These are phyloP conservation scores for Unio pictorum DNA, from an alignment of 2,888 invertebrate genomes.

Conservation along the genomic window DNA sequence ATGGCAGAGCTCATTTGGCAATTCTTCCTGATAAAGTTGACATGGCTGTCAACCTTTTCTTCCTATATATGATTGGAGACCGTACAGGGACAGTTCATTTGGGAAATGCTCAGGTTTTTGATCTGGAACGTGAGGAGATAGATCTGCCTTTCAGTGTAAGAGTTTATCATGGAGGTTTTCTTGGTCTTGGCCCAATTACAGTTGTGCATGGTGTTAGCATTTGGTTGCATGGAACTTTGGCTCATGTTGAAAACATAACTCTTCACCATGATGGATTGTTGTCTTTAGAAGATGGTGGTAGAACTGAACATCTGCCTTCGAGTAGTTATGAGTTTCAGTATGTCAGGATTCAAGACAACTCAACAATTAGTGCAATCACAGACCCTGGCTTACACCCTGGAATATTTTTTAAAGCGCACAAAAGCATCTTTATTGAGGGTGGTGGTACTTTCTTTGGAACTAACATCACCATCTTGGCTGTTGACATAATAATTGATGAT, in stretches of 20 bases:
- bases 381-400: conserved; percentile 44
- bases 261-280: conserved; percentile 49
- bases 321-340: conserved; percentile 35
- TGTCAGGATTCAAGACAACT: conserved; percentile 54
- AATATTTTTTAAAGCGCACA: conserved; percentile 30
- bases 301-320: conserved; percentile 28
- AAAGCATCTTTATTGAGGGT: conserved; percentile 50
- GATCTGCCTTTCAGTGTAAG: conserved; percentile 53
- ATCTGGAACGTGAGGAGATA: conserved; percentile 45
- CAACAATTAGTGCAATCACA: conserved; percentile 41
- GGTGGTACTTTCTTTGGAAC: conserved; percentile 50
- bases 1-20: conserved; percentile 50
- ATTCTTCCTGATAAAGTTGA: conserved; percentile 37
- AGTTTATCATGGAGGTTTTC: conserved; percentile 44
- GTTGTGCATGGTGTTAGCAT: conserved; percentile 54
- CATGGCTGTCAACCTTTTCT: conserved; percentile 39
- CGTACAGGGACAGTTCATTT: conserved; percentile 58
- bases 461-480: conserved; percentile 37
- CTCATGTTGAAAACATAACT: conserved; percentile 48
- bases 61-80: conserved; percentile 61
- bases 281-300: conserved; percentile 41
- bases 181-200: conserved; percentile 49
- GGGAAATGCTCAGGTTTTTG: conserved; percentile 47
- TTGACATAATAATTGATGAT: conserved; percentile 52
- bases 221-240: conserved; percentile 54